These are phyloP conservation scores for Platichthys stellatus DNA, from an alignment of 2,113 vertebrate species.

Conservation along the genomic window DNA sequence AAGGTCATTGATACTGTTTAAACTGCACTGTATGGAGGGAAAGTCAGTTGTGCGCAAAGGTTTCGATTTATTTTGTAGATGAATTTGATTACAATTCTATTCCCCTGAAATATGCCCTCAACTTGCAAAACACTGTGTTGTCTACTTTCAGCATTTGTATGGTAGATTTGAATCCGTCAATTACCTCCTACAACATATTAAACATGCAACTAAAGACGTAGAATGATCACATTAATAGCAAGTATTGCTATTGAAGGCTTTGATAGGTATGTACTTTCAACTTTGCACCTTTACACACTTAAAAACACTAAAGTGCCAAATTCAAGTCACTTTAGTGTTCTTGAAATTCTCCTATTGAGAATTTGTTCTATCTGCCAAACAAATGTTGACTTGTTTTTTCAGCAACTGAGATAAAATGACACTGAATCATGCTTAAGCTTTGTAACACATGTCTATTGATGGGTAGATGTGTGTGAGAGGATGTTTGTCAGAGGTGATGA, in stretches of 20 bases:
- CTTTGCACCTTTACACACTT: not conserved
- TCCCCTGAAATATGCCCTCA: not conserved
- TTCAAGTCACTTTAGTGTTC: too few species aligned
- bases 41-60: not conserved
- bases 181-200: not conserved
- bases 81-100: not conserved
- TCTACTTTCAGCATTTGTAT: slow-evolving; percentile 2
- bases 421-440: not conserved
- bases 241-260: not conserved
- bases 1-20: slow-evolving; percentile 27
- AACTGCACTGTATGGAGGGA: not conserved
- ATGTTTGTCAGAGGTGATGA: slow-evolving; percentile 34
- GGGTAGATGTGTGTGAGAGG: not conserved
- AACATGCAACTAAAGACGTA: not conserved
- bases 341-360: not conserved
- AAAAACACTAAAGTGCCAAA: not conserved
- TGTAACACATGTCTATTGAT: not conserved
- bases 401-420: not conserved
- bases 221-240: not conserved
- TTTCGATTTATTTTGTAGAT: not conserved
- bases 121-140: not conserved
- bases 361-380: not conserved
- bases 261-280: too few species aligned
- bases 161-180: not conserved
- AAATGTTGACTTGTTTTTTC: not conserved